Evolutionary conservation across 1,140 invertebrate genomes (phyloP).

Genomic region (Campodea augens): DNA sequence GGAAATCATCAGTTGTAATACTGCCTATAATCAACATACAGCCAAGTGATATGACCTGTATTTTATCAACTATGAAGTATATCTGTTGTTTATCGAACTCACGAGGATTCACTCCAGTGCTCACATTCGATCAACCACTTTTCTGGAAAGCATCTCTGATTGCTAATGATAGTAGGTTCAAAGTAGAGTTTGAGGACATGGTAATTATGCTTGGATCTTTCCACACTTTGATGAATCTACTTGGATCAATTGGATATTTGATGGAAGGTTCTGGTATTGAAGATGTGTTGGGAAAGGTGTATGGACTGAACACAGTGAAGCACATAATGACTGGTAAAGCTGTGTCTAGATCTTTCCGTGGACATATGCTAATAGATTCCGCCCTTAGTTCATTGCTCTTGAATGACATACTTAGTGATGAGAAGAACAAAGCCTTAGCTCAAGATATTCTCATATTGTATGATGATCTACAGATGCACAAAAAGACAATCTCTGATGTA

Average conservation of each 20-base stretch:
- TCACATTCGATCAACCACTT: not conserved
- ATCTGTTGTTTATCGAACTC: not conserved
- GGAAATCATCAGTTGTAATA: not conserved
- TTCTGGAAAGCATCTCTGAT: not conserved
- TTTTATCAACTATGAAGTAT: slow-evolving; percentile 1
- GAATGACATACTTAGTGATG: not conserved
- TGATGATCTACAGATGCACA: no score
- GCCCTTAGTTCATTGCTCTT: not conserved
- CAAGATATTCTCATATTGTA: not conserved
- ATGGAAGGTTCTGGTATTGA: slow-evolving; percentile 7
- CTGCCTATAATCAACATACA: not conserved
- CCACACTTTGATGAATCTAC: slow-evolving; percentile 9
- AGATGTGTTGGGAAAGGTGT: slow-evolving; percentile 5
- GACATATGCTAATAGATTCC: not conserved
- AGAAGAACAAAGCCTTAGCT: not conserved
- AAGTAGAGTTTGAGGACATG: slow-evolving; percentile 1
- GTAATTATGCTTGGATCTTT: slow-evolving; percentile 9
- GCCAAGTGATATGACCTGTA: not conserved
- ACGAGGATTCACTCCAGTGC: not conserved
- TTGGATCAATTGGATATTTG: slow-evolving; percentile 8
- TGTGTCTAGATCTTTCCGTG: slow-evolving; percentile 5
- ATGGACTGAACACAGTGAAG: slow-evolving; percentile 5
- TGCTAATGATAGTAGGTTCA: not conserved
- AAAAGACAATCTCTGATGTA: no score
- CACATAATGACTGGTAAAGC: slow-evolving; percentile 8